Percentiles rank a stretch among this genome's conserved stretches.
Conservation (phyloP, 2,113 vertebrate genomes). For the Corythoichthys intestinalis region DNA sequence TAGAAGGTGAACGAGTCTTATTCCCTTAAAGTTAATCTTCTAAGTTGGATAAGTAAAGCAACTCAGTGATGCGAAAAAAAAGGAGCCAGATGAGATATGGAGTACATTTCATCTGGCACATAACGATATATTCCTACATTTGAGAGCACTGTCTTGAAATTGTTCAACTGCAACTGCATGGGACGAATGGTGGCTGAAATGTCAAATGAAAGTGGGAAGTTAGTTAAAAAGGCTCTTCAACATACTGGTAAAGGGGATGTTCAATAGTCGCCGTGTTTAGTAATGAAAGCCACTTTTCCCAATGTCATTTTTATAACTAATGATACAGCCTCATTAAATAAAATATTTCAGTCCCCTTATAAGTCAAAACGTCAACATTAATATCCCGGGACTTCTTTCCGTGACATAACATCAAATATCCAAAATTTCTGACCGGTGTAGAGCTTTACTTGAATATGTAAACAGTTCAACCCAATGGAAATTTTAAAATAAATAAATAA, state of each 20-base stretch:
- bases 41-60: neutral
- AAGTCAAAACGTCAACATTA: neutral
- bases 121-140: neutral
- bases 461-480: neutral
- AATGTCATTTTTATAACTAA: neutral
- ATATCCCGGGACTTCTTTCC: neutral
- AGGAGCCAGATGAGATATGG: neutral
- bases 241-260: neutral
- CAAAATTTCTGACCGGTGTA: neutral
- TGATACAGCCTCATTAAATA: neutral
- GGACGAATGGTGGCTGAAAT: neutral
- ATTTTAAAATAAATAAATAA: conserved; percentile 6
- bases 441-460: neutral
- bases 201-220: neutral
- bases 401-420: neutral
- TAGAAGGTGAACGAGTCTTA: neutral
- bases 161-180: neutral
- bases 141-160: neutral
- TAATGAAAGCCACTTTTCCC: neutral
- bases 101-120: neutral
- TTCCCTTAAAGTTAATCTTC: neutral
- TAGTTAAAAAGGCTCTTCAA: neutral
- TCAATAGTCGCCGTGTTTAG: neutral
- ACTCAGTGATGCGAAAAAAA: neutral
- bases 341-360: neutral